These are phyloP conservation scores for Pseudomyrmex dendroicus DNA, from an alignment of 1,140 invertebrate genomes.

Conservation along the genomic window DNA sequence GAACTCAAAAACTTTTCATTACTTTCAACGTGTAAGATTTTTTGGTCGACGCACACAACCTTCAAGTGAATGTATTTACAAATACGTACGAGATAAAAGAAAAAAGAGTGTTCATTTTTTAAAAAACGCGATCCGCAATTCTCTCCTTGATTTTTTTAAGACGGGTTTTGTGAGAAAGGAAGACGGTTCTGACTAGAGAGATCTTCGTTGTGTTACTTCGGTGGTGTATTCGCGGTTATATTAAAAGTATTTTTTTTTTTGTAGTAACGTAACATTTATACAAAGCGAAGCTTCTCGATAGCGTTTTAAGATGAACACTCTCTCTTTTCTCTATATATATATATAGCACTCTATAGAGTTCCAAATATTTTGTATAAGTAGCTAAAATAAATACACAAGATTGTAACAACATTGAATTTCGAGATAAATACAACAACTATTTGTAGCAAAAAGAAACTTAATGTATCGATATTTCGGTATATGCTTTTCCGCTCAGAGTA, in stretches of 20 bases:
- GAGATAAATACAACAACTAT: not conserved
- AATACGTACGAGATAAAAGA: not conserved
- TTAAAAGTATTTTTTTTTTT: not conserved
- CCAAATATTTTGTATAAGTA: too few relatives aligned
- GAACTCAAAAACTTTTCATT: too few relatives aligned
- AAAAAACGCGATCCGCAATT: conserved; percentile 16
- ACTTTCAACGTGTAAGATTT: too few relatives aligned
- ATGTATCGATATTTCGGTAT: too few relatives aligned
- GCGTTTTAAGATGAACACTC: conserved; percentile 29
- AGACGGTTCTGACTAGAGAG: conserved; percentile 40
- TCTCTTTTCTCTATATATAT: too few relatives aligned
- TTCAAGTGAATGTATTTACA: too few relatives aligned
- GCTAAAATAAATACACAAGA: too few relatives aligned
- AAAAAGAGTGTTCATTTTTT: not conserved
- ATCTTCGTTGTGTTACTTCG: conserved; percentile 39
- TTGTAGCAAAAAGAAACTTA: too few relatives aligned
- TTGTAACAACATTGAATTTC: not conserved
- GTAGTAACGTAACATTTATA: not conserved
- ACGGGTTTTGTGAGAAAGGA: conserved; percentile 18
- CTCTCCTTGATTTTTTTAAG: conserved; percentile 25
- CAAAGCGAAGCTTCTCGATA: conserved; percentile 8
- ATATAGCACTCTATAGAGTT: too few relatives aligned
- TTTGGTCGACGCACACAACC: too few relatives aligned
- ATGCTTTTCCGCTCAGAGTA: too few relatives aligned
- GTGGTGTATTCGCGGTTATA: not conserved